Evolutionary conservation across 2,888 invertebrate genomes (phyloP), one percentile per base, ranked within the genome.

Genomic region (Hydriomena furcata): DNA sequence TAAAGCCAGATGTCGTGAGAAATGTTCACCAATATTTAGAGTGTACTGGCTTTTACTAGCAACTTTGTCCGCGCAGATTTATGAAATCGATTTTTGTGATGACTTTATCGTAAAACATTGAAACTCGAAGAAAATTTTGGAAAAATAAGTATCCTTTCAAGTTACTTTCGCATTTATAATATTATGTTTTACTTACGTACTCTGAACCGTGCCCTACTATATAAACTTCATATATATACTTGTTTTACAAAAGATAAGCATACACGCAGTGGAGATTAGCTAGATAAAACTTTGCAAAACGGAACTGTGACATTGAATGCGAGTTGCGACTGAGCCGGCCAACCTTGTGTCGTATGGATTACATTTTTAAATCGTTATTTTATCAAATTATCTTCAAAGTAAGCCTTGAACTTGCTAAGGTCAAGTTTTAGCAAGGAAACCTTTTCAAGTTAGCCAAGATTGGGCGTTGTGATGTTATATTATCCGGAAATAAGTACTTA

Each of bases 271-370:
- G 4, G 0, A 42, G 46, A 46, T 46, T 31, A 46, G n/a, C n/a
- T n/a, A n/a, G 46, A 52, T 46, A 52, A 32, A 17, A 37, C 21
- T 34, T 38, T 24, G 52, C 52, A 28, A 45, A 52, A 43, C 25
- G 11, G 12, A 5, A 7, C 20, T 41, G 21, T 43, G 52, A 43
- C 43, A 52, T 52, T 52, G 47, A 35, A 43, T 28, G 28, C 27
- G 45, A 20, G 40, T 47, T 28, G 28, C 27, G 45, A 20, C 47
- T 34, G 21, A 41, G 32, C 51, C 37, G n/a, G 51, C 34, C 24
- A 35, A 35, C 47, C 52, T 52, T 52, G 52, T 27, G 11, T 5
- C 10, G 24, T 24, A 32, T 21, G 35, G 13, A n/a, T 32, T 24
- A 12, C 31, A 31, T 35, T 35, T 35, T n/a, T 4, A 10, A 25